Conservation (phyloP, 2,888 invertebrate genomes). For the Macropis europaea region DNA sequence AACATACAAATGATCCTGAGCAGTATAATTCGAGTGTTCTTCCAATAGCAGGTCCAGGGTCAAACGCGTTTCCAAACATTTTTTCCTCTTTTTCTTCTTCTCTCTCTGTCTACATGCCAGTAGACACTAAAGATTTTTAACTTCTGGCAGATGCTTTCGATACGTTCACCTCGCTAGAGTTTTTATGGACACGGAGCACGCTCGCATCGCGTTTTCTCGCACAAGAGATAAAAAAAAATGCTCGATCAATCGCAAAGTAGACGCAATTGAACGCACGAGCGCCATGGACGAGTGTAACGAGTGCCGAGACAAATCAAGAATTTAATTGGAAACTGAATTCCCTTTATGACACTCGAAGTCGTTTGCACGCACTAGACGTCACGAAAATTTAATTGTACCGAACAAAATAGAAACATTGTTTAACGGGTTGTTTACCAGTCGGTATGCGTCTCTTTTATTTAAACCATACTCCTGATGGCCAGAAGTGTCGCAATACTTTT, state of each 20-base stretch:
- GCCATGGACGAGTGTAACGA: slow-evolving; percentile 21
- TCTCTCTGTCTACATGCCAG: no score
- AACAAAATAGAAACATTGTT: slow-evolving; percentile 20
- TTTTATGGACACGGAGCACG: no score
- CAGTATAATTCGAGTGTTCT: no score
- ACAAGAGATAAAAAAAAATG: slow-evolving; percentile 3
- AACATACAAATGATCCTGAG: no score
- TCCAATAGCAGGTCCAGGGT: no score
- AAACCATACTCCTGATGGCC: neutral
- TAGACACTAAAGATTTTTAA: no score
- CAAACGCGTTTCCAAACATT: no score
- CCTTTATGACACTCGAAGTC: slow-evolving; percentile 43
- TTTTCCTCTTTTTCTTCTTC: no score
- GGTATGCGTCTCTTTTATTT: slow-evolving; percentile 10
- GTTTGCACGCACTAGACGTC: slow-evolving; percentile 29
- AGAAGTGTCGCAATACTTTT: no score
- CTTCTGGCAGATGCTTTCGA: neutral
- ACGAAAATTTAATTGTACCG: slow-evolving; percentile 42
- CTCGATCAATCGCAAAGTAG: slow-evolving; percentile 17
- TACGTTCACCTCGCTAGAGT: no score
- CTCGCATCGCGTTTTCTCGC: neutral
- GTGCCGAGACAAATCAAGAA: slow-evolving; percentile 16
- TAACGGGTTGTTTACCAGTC: slow-evolving; percentile 27
- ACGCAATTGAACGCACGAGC: neutral
- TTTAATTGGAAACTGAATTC: slow-evolving; percentile 44